phyloP scores from a whole-genome alignment of 2,113 vertebrate species.

The Seriola rivoliana region DNA sequence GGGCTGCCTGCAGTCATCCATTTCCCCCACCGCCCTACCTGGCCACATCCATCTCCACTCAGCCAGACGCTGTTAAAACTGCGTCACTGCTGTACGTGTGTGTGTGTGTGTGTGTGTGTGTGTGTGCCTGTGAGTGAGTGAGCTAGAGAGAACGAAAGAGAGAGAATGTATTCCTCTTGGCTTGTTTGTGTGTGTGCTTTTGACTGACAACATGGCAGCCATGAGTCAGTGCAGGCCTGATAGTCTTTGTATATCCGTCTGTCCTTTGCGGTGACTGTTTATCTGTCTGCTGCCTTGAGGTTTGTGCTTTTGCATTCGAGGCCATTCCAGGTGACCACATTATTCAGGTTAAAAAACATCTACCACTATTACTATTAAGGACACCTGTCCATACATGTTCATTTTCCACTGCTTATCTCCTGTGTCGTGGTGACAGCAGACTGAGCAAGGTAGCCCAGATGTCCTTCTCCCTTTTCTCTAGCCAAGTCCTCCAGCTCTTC shows the following conservation, averaged over 20 bases:
- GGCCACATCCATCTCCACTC: conserved; percentile 72
- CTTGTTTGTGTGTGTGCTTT: conserved; percentile 40
- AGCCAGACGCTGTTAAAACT: conserved; percentile 56
- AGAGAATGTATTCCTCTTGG: conserved; percentile 28
- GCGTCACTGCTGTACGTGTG: conserved; percentile 37
- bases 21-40: conserved; percentile 58
- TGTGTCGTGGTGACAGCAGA: conserved; percentile 6
- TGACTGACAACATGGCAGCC: conserved; percentile 62
- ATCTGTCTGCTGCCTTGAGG: conserved; percentile 47
- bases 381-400: conserved; percentile 2
- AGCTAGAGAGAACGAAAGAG: background rate
- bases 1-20: conserved; percentile 74
- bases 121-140: background rate
- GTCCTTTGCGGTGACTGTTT: conserved; percentile 48
- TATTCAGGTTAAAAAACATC: conserved; percentile 2
- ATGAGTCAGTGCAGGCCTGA: conserved; percentile 52
- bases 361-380: background rate
- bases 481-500: conserved; percentile 32
- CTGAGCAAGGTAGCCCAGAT: conserved; percentile 20
- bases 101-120: conserved; percentile 15
- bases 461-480: conserved; percentile 8
- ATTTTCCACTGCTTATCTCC: conserved; percentile 4
- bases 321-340: conserved; percentile 8
- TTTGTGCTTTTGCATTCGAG: conserved; percentile 37
- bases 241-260: conserved; percentile 54